Percentiles rank a stretch among this genome's conserved stretches.
Evolutionary conservation across 2,888 invertebrate genomes (phyloP).

Genomic region (Melanostoma scalare): DNA sequence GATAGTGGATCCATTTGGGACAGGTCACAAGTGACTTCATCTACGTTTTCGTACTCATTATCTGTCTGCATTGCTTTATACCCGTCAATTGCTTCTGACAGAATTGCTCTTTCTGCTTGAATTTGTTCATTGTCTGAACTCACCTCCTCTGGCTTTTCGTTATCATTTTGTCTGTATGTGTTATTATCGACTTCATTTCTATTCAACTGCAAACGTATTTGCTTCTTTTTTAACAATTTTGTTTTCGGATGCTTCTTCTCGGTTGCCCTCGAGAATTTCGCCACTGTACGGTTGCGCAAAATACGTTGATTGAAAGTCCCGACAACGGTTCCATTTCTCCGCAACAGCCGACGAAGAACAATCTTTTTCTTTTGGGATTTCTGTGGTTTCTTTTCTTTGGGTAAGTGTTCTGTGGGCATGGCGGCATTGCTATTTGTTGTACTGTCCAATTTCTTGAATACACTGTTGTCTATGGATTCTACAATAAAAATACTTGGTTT

Average conservation of each 20-base stretch:
- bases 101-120: background rate
- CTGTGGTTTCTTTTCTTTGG: background rate
- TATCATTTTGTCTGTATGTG: background rate
- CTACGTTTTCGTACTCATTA: background rate
- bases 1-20: slow-evolving; percentile 1
- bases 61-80: slow-evolving; percentile 6
- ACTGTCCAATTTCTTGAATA: slow-evolving; percentile 17
- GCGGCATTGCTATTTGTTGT: background rate
- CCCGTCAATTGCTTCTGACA: background rate
- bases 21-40: slow-evolving; percentile 14
- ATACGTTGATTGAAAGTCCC: slow-evolving; percentile 71
- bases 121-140: no score
- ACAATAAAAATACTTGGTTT: slow-evolving; percentile 80
- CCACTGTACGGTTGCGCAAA: slow-evolving; percentile 77
- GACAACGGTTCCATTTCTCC: slow-evolving; percentile 31
- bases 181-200: background rate
- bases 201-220: background rate
- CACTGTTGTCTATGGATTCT: slow-evolving; percentile 74
- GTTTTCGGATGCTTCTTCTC: slow-evolving; percentile 40
- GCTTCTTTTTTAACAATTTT: slow-evolving; percentile 24
- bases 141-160: no score
- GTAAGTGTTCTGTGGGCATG: background rate
- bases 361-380: slow-evolving; percentile 9
- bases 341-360: slow-evolving; percentile 32
- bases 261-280: slow-evolving; percentile 54